phyloP scores from a whole-genome alignment of 2,888 invertebrate species.

The Ochropacha duplaris region DNA sequence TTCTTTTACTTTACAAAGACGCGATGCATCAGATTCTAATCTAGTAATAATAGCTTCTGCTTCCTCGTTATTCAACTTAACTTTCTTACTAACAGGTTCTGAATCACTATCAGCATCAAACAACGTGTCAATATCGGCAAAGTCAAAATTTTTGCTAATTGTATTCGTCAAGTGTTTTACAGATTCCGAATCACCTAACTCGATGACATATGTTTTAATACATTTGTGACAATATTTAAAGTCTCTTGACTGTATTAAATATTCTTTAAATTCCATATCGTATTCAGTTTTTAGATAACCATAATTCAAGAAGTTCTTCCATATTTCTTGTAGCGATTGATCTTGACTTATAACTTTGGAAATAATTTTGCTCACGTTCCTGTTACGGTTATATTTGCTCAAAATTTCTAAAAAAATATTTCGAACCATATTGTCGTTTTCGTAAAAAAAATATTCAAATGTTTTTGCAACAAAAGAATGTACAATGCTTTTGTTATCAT shows the following conservation, averaged over 20 bases:
- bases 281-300: conserved; percentile 11
- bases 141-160: conserved; percentile 54
- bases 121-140: conserved; percentile 57
- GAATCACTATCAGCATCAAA: conserved; percentile 48
- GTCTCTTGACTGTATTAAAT: conserved; percentile 23
- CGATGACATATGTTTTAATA: conserved; percentile 16
- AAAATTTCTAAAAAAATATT: conserved; percentile 35
- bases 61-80: conserved; percentile 47
- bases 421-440: conserved; percentile 33
- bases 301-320: conserved; percentile 24
- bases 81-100: conserved; percentile 60
- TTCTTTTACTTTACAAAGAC: conserved; percentile 48
- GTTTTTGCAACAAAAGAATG: conserved; percentile 33
- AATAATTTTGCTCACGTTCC: conserved; percentile 35
- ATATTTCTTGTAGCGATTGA: conserved; percentile 31
- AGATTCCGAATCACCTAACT: background rate
- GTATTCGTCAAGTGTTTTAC: conserved; percentile 20
- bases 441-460: conserved; percentile 38
- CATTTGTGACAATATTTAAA: conserved; percentile 50
- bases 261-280: conserved; percentile 24
- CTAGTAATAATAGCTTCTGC: conserved; percentile 46
- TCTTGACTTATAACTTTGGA: conserved; percentile 32
- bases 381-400: conserved; percentile 22
- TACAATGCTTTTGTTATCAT: conserved; percentile 32
- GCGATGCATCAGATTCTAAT: conserved; percentile 50